These are phyloP conservation scores for Mastacembelus armatus DNA, from an alignment of 2,797 vertebrate species.

Conservation along the genomic window DNA sequence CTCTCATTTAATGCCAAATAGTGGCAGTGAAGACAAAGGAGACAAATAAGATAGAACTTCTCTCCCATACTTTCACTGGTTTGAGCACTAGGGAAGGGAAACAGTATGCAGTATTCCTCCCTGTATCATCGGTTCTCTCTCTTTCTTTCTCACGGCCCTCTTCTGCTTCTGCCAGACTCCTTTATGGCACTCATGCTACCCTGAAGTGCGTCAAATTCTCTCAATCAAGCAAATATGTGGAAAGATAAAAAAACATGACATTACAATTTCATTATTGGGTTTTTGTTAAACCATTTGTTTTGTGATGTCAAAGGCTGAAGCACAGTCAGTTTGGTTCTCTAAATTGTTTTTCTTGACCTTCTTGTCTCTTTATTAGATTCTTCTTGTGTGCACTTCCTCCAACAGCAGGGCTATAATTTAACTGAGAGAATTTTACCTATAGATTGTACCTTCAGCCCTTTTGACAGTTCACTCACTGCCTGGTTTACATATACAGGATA, in stretches of 20 bases:
- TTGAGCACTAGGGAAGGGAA: conserved; percentile 1
- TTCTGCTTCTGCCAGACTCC: background rate
- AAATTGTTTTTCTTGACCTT: background rate
- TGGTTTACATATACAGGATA: too few relatives aligned
- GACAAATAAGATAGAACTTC: conserved; percentile 3
- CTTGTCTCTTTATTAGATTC: background rate
- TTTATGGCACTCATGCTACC: conserved; percentile 15
- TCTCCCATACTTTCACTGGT: conserved; percentile 1
- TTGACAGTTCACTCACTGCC: too few relatives aligned
- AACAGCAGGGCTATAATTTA: background rate
- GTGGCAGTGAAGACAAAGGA: conserved; percentile 8
- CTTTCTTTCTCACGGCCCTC: background rate
- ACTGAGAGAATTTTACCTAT: background rate
- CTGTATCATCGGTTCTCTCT: conserved; percentile 1
- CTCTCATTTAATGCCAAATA: background rate
- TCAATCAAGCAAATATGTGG: conserved; percentile 7
- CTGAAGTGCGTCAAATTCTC: background rate
- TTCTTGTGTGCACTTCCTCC: background rate
- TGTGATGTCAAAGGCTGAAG: too few relatives aligned
- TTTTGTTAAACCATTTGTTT: conserved; percentile 5
- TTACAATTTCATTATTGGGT: conserved; percentile 1
- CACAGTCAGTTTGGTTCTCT: background rate
- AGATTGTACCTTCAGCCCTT: too few relatives aligned
- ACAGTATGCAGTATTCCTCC: conserved; percentile 4
- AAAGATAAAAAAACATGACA: conserved; percentile 7